Conservation (phyloP, 2,113 vertebrate species). For the Ictalurus punctatus region DNA sequence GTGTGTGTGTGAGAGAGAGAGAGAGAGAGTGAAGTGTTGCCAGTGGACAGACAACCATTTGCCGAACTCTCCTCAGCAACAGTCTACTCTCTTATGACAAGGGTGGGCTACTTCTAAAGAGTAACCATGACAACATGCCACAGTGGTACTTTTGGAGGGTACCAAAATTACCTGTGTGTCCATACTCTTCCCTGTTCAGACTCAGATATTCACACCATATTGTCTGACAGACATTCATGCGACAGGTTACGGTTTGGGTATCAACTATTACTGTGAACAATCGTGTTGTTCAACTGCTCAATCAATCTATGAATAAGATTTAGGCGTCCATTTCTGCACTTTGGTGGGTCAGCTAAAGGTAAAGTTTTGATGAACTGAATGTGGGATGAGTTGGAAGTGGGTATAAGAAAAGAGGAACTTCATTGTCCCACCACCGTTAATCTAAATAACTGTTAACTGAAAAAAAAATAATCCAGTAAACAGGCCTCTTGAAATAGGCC, state of each 20-base stretch:
- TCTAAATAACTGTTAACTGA: neutral
- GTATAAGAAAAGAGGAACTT: conserved; percentile 32
- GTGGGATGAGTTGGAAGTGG: conserved; percentile 17
- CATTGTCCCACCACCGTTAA: conserved; percentile 44
- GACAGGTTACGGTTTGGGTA: neutral
- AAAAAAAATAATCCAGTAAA: too few species aligned
- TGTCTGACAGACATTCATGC: neutral
- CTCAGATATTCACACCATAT: neutral
- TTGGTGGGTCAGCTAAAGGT: neutral
- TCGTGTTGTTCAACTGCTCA: neutral
- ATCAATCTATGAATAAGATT: neutral
- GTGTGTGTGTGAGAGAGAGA: conserved; percentile 3
- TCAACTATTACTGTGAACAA: neutral
- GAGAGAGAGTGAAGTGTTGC: conserved; percentile 34
- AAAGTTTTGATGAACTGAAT: neutral
- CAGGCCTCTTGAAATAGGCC: conserved; percentile 27
- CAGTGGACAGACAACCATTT: conserved; percentile 34
- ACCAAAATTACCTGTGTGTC: conserved; percentile 25
- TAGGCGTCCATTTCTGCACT: neutral
- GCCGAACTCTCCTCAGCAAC: conserved; percentile 34
- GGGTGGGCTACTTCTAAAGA: conserved; percentile 21
- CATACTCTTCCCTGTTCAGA: conserved; percentile 1
- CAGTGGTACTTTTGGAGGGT: conserved; percentile 34
- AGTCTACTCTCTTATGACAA: conserved; percentile 17
- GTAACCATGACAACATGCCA: conserved; percentile 56